Base-by-base conservation (phyloP, 2,888 invertebrate species). In the Nomada ferruginata region DNA sequence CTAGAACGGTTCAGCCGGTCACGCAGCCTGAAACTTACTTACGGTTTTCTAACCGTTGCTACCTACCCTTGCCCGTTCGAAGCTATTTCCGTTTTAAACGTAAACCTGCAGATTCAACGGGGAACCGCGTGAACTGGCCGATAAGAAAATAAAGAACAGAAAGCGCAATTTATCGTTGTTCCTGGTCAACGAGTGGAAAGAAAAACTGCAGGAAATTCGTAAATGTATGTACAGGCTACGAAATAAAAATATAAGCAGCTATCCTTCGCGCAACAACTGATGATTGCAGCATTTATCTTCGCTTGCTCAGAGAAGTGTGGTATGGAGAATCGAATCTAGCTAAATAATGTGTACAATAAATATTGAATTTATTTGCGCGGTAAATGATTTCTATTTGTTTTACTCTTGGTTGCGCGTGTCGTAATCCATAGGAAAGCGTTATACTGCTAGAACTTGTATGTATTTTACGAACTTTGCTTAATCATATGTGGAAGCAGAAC, bases 1-100 rank as follows among this genome's bases (percentile, higher is more conserved):
- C 26, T 52, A 64, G 59, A 70, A 77, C 59, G 76, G 69, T 57
- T 29, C 57, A 64, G 23, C 50, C 69, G 65, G 77, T 61, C 64
- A 60, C 47, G 60, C 47, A 61, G 55, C n/a, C 44, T 29, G 74
- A 66, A 59, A 61, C 66, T 78, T 66, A 60, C 50, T 73, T 68
- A 60, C 52, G 73, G 52, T 74, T 74, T 74, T 78, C 74, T 57
- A 61, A 36, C 53, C 57, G 11, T 61, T 55, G 20, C 65, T 70
- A 69, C 64, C 69, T 64, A 65, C 72, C 57, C 15, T 60, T 9
- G 61, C 53, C 23, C 26, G 29, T 42, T 57, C 64, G 26, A 20
- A 55, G 76, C 63, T 82, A 82, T 76, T 83, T 82, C 73, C 69
- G 76, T 57, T 70, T 60, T 73, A 80, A 69, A 63, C 55, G 63